Base-by-base conservation (phyloP, 2,113 vertebrate genomes). In the Vulpes vulpes region DNA sequence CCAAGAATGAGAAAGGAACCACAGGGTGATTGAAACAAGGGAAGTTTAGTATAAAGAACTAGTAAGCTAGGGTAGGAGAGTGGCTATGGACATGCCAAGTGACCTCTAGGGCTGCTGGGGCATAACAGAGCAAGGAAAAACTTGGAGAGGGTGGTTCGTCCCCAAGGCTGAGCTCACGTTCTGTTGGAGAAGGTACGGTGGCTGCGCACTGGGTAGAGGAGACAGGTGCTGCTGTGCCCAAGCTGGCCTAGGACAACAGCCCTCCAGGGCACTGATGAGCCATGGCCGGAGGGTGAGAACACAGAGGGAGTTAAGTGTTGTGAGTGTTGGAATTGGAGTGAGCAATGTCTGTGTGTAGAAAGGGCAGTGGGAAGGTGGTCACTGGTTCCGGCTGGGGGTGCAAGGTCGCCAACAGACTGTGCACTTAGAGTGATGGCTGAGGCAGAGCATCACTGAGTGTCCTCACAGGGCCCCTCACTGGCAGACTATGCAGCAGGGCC, bases 401-500 rank as follows among this genome's bases (percentile, higher is more conserved):
- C 8, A 1, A 60, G 17, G 79, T 38, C 8, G 43, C 51, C 4
- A 0, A 83, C 5, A 25, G 38, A 73, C 0, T 0, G 11, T 25
- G 25, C 32, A 0, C 14, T 92, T 38, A 25, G 17, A 35, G 20
- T 32, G 11, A 43, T 73, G 14, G 38, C 38, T 25, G 15, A 14
- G 81, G 20, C 67, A 49, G 27, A 74, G 57, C 51, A 27, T 67
- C 15, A 20, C 74, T 51, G 55, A 43, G 15, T 55, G n/a, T 62
- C 32, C 25, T 65, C 73, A 43, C 51, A 78, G 19, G 0, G 12
- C n/a, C 71, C 49, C 32, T 8, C 60, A 32, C 49, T 12, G 23
- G 17, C 73, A 14, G 23, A 32, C 11, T 2, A 0, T 16, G 8
- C 5, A 35, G 12, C n/a, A 17, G 25, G 43, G 43, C 43, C 43